A percentile compares a stretch with the other conserved stretches of the same genome.
Evolutionary conservation across 2,888 invertebrate species (phyloP).

Genomic region (Cryptocephalus moraei): DNA sequence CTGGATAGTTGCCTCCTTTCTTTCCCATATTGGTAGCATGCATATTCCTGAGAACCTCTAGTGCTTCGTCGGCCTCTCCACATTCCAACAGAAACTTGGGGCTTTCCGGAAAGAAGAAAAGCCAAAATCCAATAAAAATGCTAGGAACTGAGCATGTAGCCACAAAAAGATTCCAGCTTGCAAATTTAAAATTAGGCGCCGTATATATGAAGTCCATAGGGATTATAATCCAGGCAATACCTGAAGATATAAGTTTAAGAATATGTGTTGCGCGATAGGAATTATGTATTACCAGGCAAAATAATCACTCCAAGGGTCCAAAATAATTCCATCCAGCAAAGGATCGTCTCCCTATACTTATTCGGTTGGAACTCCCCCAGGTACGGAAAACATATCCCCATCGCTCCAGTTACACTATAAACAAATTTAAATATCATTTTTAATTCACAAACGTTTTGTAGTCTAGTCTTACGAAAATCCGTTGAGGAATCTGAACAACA

Average conservation of each 20-base stretch:
- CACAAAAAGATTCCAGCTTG: conserved; percentile 75
- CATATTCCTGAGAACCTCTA: conserved; percentile 56
- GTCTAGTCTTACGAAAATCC: conserved; percentile 58
- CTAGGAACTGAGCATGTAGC: conserved; percentile 65
- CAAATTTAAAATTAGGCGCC: conserved; percentile 52
- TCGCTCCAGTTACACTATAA: conserved; percentile 65
- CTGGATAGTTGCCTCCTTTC: conserved; percentile 59
- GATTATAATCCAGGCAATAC: conserved; percentile 70
- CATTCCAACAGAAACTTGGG: conserved; percentile 74
- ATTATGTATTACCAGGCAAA: conserved; percentile 48
- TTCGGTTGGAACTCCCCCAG: conserved; percentile 74
- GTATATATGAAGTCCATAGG: conserved; percentile 55
- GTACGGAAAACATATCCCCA: conserved; percentile 76
- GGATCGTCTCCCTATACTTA: conserved; percentile 66
- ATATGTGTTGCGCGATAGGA: neutral
- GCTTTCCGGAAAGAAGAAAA: conserved; percentile 68
- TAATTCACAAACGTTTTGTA: conserved; percentile 29
- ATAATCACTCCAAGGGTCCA: conserved; percentile 72
- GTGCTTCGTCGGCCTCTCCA: conserved; percentile 66
- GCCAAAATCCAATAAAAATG: conserved; percentile 55
- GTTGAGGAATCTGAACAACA: conserved; percentile 63
- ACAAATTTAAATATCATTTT: neutral
- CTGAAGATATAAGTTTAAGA: conserved; percentile 35
- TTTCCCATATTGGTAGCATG: conserved; percentile 64
- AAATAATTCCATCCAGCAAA: conserved; percentile 80